Base-by-base conservation (phyloP, 2,797 vertebrate genomes). In the Amniataba percoides region DNA sequence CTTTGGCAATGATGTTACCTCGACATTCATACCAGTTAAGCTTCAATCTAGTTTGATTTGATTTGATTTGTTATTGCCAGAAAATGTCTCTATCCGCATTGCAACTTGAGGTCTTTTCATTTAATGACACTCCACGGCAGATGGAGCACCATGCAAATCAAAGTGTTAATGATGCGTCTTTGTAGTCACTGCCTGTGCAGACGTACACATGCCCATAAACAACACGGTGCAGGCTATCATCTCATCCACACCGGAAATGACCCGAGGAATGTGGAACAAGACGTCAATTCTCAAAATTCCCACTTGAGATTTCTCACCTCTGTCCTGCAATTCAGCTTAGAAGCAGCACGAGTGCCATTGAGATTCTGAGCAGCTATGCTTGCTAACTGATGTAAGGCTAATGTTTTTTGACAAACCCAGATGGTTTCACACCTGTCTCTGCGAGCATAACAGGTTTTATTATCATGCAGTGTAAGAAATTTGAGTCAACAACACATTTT, bases 381-480 rank as follows among this genome's bases (percentile, higher is more conserved):
- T 71, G 14, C 64, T 56, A 65, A 65, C 60, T 61, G 60, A 87
- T 65, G 55, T 77, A 66, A 81, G 63, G 63, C 51, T 83, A 75
- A 84, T 79, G 78, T 66, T 77, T 82, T 78, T 62, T 65, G 80
- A 87, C 75, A 68, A 84, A 79, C 75, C 65, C 88, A 88, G 76
- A 82, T 91, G 87, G 85, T 78, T 81, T 66, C 71, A 69, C 89
- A 89, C 74, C 87, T 89, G 87, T 40, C 75, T 68, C 53, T 55
- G 70, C 34, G 25, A 66, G 56, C 60, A 70, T 53, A 68, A 59
- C 64, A 80, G 51, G 36, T 79, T 82, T 77, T 74, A 68, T 74
- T 61, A 57, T 71, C 60, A 60, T 42, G 63, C 65, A 75, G 23
- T 45, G 25, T 27, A 13, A 73, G 59, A 46, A 2, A 69, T 82